phyloP scores from a whole-genome alignment of 2,888 invertebrate genomes.

The Drosophila infuscata region DNA sequence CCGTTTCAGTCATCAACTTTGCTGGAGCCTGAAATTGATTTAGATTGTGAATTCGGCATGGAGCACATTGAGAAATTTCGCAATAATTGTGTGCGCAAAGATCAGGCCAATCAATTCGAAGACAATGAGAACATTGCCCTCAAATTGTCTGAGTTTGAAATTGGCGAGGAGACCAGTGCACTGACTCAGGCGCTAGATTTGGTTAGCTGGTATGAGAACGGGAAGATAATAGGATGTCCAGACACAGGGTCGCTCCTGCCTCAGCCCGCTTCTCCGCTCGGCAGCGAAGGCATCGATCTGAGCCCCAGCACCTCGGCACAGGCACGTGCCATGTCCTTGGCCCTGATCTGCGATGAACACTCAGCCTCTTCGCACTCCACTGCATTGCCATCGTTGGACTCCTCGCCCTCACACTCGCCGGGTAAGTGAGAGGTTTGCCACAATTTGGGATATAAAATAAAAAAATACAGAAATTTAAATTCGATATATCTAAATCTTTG shows the following conservation, averaged over 20 bases:
- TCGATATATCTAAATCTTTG: background rate
- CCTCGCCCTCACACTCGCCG: background rate
- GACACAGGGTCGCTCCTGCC: fast-evolving
- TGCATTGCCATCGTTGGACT: too few relatives aligned
- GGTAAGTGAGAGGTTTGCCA: background rate
- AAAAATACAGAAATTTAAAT: too few relatives aligned
- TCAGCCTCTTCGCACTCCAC: background rate
- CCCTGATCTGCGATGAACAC: background rate
- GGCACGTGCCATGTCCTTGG: conserved; percentile 14
- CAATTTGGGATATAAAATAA: background rate
- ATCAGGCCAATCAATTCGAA: background rate
- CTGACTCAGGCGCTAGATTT: background rate
- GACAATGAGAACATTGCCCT: background rate
- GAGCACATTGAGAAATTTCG: conserved; percentile 53
- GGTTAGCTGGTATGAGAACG: background rate
- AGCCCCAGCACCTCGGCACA: conserved; percentile 44
- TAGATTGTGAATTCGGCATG: conserved; percentile 60
- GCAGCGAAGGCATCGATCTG: background rate
- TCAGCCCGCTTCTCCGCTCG: background rate
- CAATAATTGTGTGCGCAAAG: conserved; percentile 19
- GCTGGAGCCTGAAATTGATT: conserved; percentile 31
- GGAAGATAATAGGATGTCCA: background rate
- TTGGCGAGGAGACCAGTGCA: background rate
- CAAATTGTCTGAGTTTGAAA: background rate
- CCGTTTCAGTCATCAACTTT: too few relatives aligned